phyloP scores from a whole-genome alignment of 2,888 invertebrate genomes.

The Cerceris rybyensis region DNA sequence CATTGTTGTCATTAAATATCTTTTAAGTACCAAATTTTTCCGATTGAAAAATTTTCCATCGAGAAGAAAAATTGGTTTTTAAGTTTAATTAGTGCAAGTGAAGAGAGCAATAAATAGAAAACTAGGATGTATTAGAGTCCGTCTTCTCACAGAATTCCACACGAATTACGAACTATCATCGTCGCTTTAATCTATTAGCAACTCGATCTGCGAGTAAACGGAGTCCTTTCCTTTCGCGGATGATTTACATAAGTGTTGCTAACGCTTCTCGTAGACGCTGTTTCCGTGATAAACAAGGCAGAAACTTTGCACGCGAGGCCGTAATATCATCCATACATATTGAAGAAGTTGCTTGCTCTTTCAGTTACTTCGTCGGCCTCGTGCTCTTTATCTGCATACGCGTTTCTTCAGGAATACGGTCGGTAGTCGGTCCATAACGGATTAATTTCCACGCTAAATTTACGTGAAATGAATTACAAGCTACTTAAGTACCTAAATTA shows the following conservation, averaged over 20 bases:
- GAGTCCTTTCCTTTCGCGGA: constrained; percentile 20
- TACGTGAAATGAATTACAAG: constrained; percentile 7
- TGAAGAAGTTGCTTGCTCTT: constrained; percentile 13
- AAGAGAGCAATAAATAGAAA: not conserved
- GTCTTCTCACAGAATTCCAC: too few species aligned
- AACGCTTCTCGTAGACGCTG: constrained; percentile 25
- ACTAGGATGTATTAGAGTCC: not conserved
- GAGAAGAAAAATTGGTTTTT: too few species aligned
- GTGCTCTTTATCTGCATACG: constrained; percentile 22
- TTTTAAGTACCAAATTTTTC: too few species aligned
- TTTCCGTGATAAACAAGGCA: constrained; percentile 13
- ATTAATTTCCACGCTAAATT: constrained; percentile 2
- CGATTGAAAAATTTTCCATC: too few species aligned
- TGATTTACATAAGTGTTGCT: not conserved
- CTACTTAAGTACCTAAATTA: constrained; percentile 1
- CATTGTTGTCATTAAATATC: too few species aligned
- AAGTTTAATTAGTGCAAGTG: too few species aligned
- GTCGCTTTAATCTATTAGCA: not conserved
- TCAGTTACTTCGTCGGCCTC: constrained; percentile 22
- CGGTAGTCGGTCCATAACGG: constrained; percentile 6
- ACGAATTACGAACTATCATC: not conserved
- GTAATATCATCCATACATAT: constrained; percentile 12
- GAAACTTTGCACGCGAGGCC: not conserved
- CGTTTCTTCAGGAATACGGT: not conserved
- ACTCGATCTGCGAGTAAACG: constrained; percentile 9